Percentiles rank a stretch among this genome's conserved stretches.
Conservation (phyloP, 1,140 invertebrate genomes). For the Daktulosphaira vitifoliae region DNA sequence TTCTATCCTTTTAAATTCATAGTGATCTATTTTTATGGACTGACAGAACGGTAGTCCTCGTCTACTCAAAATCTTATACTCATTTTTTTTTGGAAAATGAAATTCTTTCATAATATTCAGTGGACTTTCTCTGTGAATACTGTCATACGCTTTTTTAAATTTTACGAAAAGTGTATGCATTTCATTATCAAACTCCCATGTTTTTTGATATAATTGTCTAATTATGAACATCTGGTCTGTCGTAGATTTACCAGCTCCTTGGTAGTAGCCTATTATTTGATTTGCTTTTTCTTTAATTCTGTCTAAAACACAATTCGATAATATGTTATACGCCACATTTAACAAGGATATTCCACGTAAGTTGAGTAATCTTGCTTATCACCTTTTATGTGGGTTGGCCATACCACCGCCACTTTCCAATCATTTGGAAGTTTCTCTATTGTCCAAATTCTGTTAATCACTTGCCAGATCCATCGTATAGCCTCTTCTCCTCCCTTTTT, state of each 20-base stretch:
- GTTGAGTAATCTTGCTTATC: conserved; percentile 34
- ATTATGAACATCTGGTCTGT: background rate
- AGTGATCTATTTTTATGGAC: too few species aligned
- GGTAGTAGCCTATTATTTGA: background rate
- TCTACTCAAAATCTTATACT: conserved; percentile 1
- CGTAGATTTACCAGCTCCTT: background rate
- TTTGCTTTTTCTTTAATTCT: too few species aligned
- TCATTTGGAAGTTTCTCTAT: conserved; percentile 36
- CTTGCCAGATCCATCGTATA: background rate
- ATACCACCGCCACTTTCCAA: conserved; percentile 36
- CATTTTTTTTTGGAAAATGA: background rate
- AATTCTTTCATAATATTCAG: too few species aligned
- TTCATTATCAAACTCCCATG: too few species aligned
- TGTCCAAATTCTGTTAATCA: background rate
- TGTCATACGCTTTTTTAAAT: conserved; percentile 23
- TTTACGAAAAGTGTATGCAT: conserved; percentile 20
- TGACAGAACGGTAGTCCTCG: background rate
- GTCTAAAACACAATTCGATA: too few species aligned
- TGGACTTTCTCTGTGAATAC: too few species aligned
- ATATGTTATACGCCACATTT: too few species aligned
- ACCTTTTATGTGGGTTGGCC: conserved; percentile 39
- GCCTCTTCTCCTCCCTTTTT: too few species aligned
- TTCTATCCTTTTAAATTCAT: too few species aligned
- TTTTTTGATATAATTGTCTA: too few species aligned
- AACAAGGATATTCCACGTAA: background rate